These are phyloP conservation scores for Equus quagga DNA, from an alignment of 2,113 vertebrate species.

Conservation along the genomic window DNA sequence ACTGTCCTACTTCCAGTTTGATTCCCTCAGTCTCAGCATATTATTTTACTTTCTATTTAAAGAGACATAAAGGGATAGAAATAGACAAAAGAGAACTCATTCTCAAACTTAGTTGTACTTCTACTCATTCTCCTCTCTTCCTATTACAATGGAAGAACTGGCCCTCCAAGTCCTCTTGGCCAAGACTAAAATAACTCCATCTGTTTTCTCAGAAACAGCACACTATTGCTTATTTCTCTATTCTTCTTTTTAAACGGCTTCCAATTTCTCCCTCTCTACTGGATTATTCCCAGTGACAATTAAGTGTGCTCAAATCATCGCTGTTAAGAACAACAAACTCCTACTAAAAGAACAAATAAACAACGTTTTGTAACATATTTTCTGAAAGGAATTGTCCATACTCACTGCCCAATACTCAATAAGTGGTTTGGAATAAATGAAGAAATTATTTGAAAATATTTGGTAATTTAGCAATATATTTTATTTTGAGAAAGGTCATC, in stretches of 20 bases:
- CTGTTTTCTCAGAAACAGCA: background rate
- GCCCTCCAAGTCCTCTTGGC: background rate
- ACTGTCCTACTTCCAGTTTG: background rate
- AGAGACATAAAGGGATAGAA: background rate
- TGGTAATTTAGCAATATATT: background rate
- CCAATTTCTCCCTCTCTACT: background rate
- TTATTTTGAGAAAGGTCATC: slow-evolving; percentile 1
- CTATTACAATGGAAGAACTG: background rate
- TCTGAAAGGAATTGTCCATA: background rate
- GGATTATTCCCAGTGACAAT: background rate
- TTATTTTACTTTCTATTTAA: background rate
- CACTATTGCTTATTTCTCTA: background rate
- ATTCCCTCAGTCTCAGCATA: background rate
- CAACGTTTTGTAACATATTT: background rate
- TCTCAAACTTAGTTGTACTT: background rate
- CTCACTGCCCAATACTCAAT: background rate
- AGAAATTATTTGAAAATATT: background rate
- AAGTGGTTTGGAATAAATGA: background rate
- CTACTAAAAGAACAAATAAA: background rate
- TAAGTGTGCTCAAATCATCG: background rate
- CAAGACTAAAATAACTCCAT: background rate
- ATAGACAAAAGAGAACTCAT: background rate
- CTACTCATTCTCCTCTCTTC: background rate
- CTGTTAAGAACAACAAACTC: background rate
- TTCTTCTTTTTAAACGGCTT: background rate